Percentiles rank a stretch among this genome's conserved stretches.
phyloP scores from a whole-genome alignment of 2,113 vertebrate genomes.

The Gasterosteus aculeatus region DNA sequence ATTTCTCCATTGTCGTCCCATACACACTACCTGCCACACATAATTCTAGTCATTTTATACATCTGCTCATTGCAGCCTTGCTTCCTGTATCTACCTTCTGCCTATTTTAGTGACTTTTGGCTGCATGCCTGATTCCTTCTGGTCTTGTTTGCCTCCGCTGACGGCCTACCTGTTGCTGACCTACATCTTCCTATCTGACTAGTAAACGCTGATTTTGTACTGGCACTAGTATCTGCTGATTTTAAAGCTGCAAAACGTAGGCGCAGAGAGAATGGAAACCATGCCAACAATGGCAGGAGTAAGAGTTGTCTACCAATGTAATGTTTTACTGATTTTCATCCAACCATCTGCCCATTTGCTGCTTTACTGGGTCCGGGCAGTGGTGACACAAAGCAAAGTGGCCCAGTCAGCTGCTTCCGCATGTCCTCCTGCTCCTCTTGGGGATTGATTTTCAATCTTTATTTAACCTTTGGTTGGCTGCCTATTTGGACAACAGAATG shows the following conservation, averaged over 20 bases:
- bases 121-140: constrained; percentile 47
- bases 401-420: background rate
- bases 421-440: background rate
- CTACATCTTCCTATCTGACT: constrained; percentile 37
- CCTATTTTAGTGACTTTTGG: constrained; percentile 41
- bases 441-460: constrained; percentile 44
- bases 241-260: constrained; percentile 12
- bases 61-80: constrained; percentile 1
- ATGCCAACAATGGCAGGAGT: constrained; percentile 14
- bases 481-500: background rate
- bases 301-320: background rate
- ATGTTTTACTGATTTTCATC: constrained; percentile 18
- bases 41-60: background rate
- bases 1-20: background rate
- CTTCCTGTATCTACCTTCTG: constrained; percentile 14
- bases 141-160: constrained; percentile 40
- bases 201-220: constrained; percentile 32
- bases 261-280: constrained; percentile 26
- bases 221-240: constrained; percentile 35
- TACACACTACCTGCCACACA: background rate
- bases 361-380: background rate
- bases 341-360: constrained; percentile 9
- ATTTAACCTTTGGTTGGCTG: constrained; percentile 41
- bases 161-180: constrained; percentile 51
- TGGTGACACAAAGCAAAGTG: constrained; percentile 16